Base-by-base conservation (phyloP, 2,888 invertebrate genomes). In the Dryobota labecula region DNA sequence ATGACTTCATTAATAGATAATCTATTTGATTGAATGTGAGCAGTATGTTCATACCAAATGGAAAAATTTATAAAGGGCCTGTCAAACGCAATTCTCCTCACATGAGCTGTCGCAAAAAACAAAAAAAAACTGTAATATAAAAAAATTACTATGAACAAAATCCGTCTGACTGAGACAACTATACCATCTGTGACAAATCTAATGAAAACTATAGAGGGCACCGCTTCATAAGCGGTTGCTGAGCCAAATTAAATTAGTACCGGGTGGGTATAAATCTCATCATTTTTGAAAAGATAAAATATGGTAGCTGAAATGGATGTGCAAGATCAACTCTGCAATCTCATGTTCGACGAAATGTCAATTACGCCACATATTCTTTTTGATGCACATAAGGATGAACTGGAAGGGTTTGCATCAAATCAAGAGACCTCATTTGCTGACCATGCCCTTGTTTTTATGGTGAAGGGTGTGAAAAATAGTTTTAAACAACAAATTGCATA, bases 401-500 rank as follows among this genome's bases (percentile, higher is more conserved):
- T 63, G 8, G 33, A 63, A 63, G 36, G 51, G 0, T 63, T 63
- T 63, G 27, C 63, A 20, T 36, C 8, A 5, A 73, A 62, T 45
- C 9, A 58, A 60, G 54, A 24, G 13, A 0, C 7, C 13, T 27
- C 24, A 27, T 68, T 68, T 68, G 57, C 63, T 43, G 53, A 75
- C 33, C 47, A 68, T 47, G 63, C 36, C 4, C 47, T 64, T n/a
- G 75, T 67, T 33, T 70, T 74, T 41, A 73, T 75, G 63, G 68
- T 75, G 2, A 70, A 73, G 33, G 58, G 47, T 2, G 24, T 75
- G 2, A 73, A 73, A 45, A 8, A 33, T 27, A 65, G 45, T 60
- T 69, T 76, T 9, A 69, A 76, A 11, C 73, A 69, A 43, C 73
- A 60, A 6, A n/a, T 66, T 30, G 74, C 72, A 0, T 66, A 72